Percentiles rank a stretch among this genome's conserved stretches.
Conservation (phyloP, 2,888 invertebrate species). For the Clivina fossor region DNA sequence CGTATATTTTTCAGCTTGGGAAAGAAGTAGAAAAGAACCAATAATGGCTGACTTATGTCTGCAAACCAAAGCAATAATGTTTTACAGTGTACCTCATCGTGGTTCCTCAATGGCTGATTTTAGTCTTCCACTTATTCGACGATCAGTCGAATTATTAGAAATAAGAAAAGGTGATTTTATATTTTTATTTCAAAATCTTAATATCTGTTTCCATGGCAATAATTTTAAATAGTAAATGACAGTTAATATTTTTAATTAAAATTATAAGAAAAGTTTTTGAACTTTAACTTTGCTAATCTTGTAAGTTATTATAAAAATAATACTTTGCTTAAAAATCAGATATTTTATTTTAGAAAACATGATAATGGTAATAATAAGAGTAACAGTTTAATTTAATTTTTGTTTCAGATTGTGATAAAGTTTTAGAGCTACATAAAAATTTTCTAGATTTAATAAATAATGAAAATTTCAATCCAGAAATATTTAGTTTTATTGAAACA, state of each 20-base stretch:
- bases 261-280: too few species aligned
- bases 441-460: slow-evolving; percentile 61
- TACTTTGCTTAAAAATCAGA: too few species aligned
- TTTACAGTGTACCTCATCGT: slow-evolving; percentile 85
- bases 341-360: too few species aligned
- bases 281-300: too few species aligned
- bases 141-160: slow-evolving; percentile 77
- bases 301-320: too few species aligned
- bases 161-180: slow-evolving; percentile 77
- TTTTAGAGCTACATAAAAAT: slow-evolving; percentile 66
- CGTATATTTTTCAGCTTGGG: slow-evolving; percentile 52
- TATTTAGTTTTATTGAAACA: slow-evolving; percentile 79
- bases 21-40: slow-evolving; percentile 51
- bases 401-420: slow-evolving; percentile 66
- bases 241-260: too few species aligned
- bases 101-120: slow-evolving; percentile 79
- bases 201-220: too few species aligned
- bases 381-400: slow-evolving; percentile 8
- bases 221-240: too few species aligned
- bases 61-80: slow-evolving; percentile 68
- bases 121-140: slow-evolving; percentile 70
- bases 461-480: slow-evolving; percentile 57
- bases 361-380: too few species aligned
- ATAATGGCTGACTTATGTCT: slow-evolving; percentile 57
- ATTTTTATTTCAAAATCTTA: too few species aligned